A percentile compares a stretch with the other conserved stretches of the same genome.
These are phyloP conservation scores for Macrophya alboannulata DNA, from an alignment of 2,888 invertebrate genomes.

Conservation along the genomic window DNA sequence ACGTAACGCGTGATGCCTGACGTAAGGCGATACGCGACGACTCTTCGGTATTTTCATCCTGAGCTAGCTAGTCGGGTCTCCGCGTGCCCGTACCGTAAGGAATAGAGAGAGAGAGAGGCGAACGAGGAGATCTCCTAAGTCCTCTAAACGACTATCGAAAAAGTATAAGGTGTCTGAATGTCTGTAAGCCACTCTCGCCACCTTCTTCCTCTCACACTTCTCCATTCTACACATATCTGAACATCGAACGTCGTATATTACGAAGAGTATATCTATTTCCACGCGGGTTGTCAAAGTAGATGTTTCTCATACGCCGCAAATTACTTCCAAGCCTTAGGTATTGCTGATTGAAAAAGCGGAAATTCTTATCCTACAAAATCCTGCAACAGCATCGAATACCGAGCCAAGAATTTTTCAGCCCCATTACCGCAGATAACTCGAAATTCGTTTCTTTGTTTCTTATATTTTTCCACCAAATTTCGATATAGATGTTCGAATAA, in stretches of 20 bases:
- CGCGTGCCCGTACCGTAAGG: background rate
- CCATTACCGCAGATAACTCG: too few relatives aligned
- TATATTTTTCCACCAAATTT: too few relatives aligned
- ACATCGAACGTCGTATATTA: slow-evolving; percentile 9
- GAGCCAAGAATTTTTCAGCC: too few relatives aligned
- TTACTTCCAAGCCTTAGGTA: background rate
- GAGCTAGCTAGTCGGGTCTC: background rate
- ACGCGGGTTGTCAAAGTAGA: background rate
- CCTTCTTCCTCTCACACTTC: slow-evolving; percentile 56
- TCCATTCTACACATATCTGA: slow-evolving; percentile 48
- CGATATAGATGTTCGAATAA: too few relatives aligned
- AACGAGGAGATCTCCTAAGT: slow-evolving; percentile 69
- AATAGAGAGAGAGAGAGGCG: slow-evolving; percentile 2
- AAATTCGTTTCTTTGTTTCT: too few relatives aligned
- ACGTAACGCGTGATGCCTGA: slow-evolving; percentile 54
- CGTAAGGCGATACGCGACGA: slow-evolving; percentile 57
- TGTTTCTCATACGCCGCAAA: background rate
- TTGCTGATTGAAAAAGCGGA: slow-evolving; percentile 16
- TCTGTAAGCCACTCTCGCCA: slow-evolving; percentile 65
- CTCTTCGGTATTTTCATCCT: slow-evolving; percentile 58
- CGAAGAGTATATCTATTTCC: slow-evolving; percentile 6
- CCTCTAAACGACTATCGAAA: slow-evolving; percentile 73
- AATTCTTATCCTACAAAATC: background rate
- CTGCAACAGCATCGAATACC: too few relatives aligned
- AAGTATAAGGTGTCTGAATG: slow-evolving; percentile 72